These are phyloP conservation scores for Astropecten irregularis DNA, from an alignment of 53 echinoderm and acorn worm species.

Conservation along the genomic window DNA sequence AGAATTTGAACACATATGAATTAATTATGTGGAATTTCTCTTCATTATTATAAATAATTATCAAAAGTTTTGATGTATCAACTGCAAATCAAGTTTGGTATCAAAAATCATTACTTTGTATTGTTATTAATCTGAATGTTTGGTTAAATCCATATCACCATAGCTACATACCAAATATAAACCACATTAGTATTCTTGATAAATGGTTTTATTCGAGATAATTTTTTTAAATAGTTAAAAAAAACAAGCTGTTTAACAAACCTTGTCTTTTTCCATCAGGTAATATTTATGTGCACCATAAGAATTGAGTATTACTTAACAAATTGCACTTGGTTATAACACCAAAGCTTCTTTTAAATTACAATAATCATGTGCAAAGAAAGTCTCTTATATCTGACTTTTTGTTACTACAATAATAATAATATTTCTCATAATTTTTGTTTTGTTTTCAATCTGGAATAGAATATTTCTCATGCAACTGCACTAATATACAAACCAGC, in stretches of 20 bases:
- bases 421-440: background rate
- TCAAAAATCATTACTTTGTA: background rate
- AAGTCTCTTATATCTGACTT: background rate
- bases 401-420: background rate
- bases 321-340: slow-evolving; percentile 55
- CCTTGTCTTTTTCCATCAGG: background rate
- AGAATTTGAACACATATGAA: background rate
- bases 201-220: background rate
- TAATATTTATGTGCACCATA: slow-evolving; percentile 36
- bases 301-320: slow-evolving; percentile 36
- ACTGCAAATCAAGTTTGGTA: slow-evolving; percentile 28
- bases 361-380: background rate
- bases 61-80: slow-evolving; percentile 17
- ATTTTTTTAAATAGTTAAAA: background rate
- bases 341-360: slow-evolving; percentile 17
- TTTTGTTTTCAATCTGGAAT: background rate
- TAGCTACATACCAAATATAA: slow-evolving; percentile 12
- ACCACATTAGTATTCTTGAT: slow-evolving; percentile 7
- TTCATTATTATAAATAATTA: slow-evolving; percentile 5
- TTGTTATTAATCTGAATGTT: too few species aligned
- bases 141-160: background rate
- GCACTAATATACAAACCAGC: slow-evolving; percentile 47
- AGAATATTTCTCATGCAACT: slow-evolving; percentile 19
- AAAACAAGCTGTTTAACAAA: background rate
- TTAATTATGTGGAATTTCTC: background rate